Evolutionary conservation across 2,888 invertebrate genomes (phyloP).

Genomic region (Gryllus longicercus): DNA sequence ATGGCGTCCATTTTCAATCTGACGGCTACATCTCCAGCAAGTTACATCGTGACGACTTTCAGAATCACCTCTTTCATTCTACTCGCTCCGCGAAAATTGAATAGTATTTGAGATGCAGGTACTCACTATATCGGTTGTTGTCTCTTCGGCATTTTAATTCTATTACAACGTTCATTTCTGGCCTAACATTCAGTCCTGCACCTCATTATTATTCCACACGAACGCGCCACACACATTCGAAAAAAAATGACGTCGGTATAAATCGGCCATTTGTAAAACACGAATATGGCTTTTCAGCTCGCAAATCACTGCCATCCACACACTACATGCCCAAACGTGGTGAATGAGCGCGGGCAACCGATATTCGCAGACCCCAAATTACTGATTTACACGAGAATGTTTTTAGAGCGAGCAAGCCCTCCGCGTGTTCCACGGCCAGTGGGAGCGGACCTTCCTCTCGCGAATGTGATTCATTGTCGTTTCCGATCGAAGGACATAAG

Average conservation of each 20-base stretch:
- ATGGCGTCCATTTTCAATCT: no score
- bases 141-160: no score
- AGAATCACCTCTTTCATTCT: no score
- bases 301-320: background rate
- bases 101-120: no score
- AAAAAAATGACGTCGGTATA: background rate
- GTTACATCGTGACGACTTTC: no score
- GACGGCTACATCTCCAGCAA: no score
- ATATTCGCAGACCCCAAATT: slow-evolving; percentile 7
- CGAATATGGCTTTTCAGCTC: slow-evolving; percentile 8
- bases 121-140: no score
- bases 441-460: background rate
- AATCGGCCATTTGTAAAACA: slow-evolving; percentile 17
- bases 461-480: no score
- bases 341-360: background rate
- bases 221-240: background rate
- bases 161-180: background rate
- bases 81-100: no score
- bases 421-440: background rate
- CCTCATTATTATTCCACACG: background rate
- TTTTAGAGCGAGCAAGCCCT: background rate
- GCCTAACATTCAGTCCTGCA: background rate
- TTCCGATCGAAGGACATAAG: no score
- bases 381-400: slow-evolving; percentile 5
- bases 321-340: background rate